phyloP scores from a whole-genome alignment of 2,113 vertebrate genomes.

The Nestor notabilis region DNA sequence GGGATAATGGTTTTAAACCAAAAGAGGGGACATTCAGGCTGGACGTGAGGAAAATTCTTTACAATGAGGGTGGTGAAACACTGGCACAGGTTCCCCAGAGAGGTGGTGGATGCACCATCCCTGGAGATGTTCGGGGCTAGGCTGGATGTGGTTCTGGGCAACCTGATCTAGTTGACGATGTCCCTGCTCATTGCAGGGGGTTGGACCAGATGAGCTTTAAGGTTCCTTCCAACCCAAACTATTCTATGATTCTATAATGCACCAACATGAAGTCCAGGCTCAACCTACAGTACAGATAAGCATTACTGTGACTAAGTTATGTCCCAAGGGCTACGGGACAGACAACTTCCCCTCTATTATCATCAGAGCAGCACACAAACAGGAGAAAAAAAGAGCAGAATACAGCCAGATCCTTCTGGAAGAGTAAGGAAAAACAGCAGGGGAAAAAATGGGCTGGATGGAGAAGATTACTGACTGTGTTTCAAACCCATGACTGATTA shows the following conservation, averaged over 20 bases:
- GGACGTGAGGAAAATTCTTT: not conserved
- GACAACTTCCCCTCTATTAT: not conserved
- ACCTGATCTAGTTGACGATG: not conserved
- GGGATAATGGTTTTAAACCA: not conserved
- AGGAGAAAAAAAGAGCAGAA: not conserved
- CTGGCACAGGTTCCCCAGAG: not conserved
- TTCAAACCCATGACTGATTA: not conserved
- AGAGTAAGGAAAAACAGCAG: fast-evolving
- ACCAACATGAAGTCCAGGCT: fast-evolving
- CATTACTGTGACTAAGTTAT: not conserved
- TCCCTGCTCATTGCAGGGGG: not conserved
- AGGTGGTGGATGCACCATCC: not conserved
- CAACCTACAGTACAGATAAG: fast-evolving
- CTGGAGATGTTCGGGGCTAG: not conserved
- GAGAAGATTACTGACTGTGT: not conserved
- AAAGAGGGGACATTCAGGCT: not conserved
- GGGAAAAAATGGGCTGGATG: not conserved
- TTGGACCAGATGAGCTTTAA: not conserved
- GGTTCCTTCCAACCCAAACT: not conserved
- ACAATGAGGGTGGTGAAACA: not conserved
- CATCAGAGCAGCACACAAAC: not conserved
- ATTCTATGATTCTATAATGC: not conserved
- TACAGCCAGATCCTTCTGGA: not conserved
- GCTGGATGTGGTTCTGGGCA: not conserved
- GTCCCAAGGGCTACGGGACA: not conserved